A percentile compares a stretch with the other conserved stretches of the same genome.
Evolutionary conservation across 2,888 invertebrate genomes (phyloP).

Genomic region (Griposia aprilina): DNA sequence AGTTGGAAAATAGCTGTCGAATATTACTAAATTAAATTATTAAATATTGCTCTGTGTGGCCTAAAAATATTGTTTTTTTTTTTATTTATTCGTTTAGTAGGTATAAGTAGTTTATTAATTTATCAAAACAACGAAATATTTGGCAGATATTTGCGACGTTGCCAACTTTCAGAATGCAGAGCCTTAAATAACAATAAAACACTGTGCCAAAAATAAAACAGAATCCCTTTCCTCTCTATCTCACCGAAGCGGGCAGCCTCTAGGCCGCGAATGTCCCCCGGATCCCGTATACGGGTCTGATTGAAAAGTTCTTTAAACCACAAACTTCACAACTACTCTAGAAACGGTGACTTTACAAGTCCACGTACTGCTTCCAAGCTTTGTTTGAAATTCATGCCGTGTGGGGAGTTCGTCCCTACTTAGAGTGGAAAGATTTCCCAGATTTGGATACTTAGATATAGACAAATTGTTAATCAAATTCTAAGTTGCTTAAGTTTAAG

Average conservation of each 20-base stretch:
- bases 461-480: constrained; percentile 33
- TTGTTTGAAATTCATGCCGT: constrained; percentile 65
- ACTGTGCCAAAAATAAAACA: background rate
- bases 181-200: background rate
- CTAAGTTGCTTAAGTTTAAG: background rate
- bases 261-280: constrained; percentile 70
- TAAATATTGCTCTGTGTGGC: no score
- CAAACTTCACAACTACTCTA: constrained; percentile 74
- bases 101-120: no score
- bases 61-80: no score
- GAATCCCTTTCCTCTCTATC: constrained; percentile 51
- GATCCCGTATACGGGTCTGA: constrained; percentile 83
- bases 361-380: constrained; percentile 59
- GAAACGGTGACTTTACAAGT: constrained; percentile 65
- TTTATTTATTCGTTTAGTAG: no score
- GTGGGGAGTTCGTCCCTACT: constrained; percentile 48
- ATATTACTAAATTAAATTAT: no score
- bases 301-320: constrained; percentile 85
- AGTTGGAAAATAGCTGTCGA: no score
- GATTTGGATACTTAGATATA: constrained; percentile 14
- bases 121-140: no score
- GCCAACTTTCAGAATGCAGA: no score
- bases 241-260: constrained; percentile 66
- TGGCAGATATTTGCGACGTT: no score
- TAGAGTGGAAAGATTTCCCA: constrained; percentile 39